Percentiles rank a stretch among this genome's conserved stretches.
Conservation (phyloP, 1,140 invertebrate species). For the Centruroides sculpturatus region DNA sequence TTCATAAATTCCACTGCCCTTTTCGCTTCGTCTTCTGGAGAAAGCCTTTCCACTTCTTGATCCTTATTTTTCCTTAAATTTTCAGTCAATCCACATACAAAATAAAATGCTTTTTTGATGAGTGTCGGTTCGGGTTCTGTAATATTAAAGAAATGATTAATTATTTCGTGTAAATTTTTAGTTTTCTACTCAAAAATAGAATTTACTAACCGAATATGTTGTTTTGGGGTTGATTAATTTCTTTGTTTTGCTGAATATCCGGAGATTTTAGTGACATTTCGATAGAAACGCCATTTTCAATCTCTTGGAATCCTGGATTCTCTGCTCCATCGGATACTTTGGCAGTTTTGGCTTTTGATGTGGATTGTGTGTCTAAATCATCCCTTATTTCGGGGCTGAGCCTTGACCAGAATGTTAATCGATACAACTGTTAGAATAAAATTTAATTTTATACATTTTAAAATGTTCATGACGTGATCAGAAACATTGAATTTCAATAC, state of each 20-base stretch:
- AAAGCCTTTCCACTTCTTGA: not conserved
- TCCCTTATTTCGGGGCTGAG: not conserved
- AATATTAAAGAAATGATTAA: not conserved
- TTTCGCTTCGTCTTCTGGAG: slow-evolving; percentile 14
- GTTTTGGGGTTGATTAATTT: not conserved
- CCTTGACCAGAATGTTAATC: not conserved
- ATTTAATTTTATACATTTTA: not conserved
- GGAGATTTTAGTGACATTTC: too few relatives aligned
- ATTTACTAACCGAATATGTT: not conserved
- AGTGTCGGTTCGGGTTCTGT: not conserved
- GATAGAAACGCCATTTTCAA: too few relatives aligned
- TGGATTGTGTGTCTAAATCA: not conserved
- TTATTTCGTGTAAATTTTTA: not conserved
- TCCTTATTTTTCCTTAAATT: not conserved
- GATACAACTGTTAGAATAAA: not conserved
- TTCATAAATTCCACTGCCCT: slow-evolving; percentile 10
- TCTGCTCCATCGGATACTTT: not conserved
- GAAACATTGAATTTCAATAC: slow-evolving; percentile 4
- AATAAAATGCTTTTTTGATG: slow-evolving; percentile 7
- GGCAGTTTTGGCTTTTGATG: not conserved
- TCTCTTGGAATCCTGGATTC: too few relatives aligned
- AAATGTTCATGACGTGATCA: not conserved
- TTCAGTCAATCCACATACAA: slow-evolving; percentile 9
- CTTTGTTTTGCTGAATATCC: too few relatives aligned
- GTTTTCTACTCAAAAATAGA: not conserved